phyloP scores from a whole-genome alignment of 2,888 invertebrate species.

The Drosophila neutralis region DNA sequence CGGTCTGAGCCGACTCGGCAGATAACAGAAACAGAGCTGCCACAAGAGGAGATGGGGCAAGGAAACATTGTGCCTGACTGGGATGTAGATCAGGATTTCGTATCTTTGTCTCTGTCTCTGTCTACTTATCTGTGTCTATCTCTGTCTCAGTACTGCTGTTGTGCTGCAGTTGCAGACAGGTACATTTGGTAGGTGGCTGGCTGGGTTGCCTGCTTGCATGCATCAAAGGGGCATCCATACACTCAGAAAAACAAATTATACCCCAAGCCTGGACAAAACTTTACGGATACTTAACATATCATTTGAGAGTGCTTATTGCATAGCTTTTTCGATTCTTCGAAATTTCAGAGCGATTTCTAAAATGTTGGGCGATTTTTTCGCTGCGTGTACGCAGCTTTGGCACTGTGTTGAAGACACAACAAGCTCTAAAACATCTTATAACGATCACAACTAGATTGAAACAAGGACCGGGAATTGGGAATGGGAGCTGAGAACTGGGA shows the following conservation, averaged over 20 bases:
- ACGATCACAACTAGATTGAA: constrained; percentile 51
- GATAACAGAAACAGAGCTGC: background rate
- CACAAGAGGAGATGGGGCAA: background rate
- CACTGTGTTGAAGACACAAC: background rate
- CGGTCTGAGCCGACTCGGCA: background rate
- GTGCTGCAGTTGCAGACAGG: background rate
- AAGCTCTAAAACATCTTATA: constrained; percentile 1
- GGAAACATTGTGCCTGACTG: background rate
- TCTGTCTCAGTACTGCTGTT: background rate
- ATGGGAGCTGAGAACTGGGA: constrained; percentile 3
- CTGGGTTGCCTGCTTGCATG: background rate
- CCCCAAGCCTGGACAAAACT: too few relatives aligned
- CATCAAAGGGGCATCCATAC: background rate
- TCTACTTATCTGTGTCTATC: background rate
- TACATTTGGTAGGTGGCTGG: background rate
- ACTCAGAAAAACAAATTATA: background rate
- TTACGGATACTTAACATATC: too few relatives aligned
- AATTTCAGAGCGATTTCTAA: background rate
- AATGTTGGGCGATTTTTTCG: background rate
- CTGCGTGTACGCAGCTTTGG: background rate
- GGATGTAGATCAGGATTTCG: background rate
- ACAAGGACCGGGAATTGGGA: constrained; percentile 33
- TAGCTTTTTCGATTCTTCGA: too few relatives aligned
- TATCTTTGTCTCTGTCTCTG: background rate
- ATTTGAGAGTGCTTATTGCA: too few relatives aligned